Percentiles rank a stretch among this genome's conserved stretches.
These are phyloP conservation scores for Clistopyga incitator DNA, from an alignment of 2,888 invertebrate genomes.

Conservation along the genomic window DNA sequence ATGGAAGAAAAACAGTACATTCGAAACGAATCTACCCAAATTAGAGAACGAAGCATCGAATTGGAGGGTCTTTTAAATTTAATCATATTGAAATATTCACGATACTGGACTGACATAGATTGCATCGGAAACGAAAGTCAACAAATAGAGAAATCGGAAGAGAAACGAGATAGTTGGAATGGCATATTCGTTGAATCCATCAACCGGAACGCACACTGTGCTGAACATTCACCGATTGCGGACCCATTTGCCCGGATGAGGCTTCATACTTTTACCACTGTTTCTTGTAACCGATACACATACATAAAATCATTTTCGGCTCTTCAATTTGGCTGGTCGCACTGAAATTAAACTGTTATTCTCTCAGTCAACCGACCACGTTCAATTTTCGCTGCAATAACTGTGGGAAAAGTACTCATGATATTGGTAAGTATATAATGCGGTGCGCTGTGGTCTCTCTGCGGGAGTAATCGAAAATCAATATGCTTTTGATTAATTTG, in stretches of 20 bases:
- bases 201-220: constrained; percentile 4
- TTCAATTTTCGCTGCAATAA: constrained; percentile 21
- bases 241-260: constrained; percentile 29
- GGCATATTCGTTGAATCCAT: constrained; percentile 22
- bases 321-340: constrained; percentile 21
- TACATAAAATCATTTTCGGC: constrained; percentile 25
- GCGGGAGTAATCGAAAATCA: constrained; percentile 11
- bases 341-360: constrained; percentile 33
- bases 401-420: not conserved
- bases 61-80: not conserved
- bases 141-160: not conserved
- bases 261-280: not conserved
- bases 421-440: constrained; percentile 11
- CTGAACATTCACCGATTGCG: constrained; percentile 19
- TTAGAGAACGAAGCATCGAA: not conserved
- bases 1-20: not conserved
- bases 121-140: not conserved
- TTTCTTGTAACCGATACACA: not conserved
- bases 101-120: not conserved
- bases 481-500: constrained; percentile 5
- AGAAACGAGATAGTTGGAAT: constrained; percentile 6
- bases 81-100: constrained; percentile 1
- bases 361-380: constrained; percentile 11
- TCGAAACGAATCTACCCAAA: not conserved
- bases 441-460: not conserved